Evolutionary conservation across 1,140 invertebrate species (phyloP), one percentile per base, ranked within the genome.

Genomic region (Temnothorax longispinosus): DNA sequence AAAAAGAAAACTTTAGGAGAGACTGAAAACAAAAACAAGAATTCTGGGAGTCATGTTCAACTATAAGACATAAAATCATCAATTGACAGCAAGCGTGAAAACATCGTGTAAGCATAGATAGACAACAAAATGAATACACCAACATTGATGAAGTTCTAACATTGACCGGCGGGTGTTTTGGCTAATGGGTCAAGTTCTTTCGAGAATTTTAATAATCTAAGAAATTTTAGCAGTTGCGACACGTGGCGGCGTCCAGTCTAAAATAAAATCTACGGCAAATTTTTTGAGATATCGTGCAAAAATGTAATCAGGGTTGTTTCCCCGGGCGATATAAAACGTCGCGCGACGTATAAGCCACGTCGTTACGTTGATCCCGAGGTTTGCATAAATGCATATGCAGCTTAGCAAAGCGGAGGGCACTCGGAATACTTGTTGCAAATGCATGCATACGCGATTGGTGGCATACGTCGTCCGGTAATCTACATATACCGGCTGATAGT

Each of bases 321-420:
- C 75, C n/a, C 10, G 21, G 2, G 3, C 32, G 44, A n/a, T n/a
- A 80, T 67, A 52, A 54, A 80, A 27, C 1, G 10, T 35, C 11
- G 21, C 38, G 64, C 50, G 44, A 6, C 15, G 18, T 54, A 81
- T 35, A 44, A 41, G 5, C 56, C 35, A 38, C 77, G 1, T 6
- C 35, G 77, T 69, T 71, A 69, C 64, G n/a, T 81, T 67, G 76
- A 67, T 69, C 62, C 47, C 38, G 38, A 5, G 10, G 10, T 71
- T 81, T 71, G 52, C 78, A 81, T 81, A 81, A 81, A 81, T 81
- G 50, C 78, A 81, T 81, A 81, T 81, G 78, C 78, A 81, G 52
- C 15, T 35, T 44, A 71, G 27, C 78, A 81, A 81, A 71, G 38
- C 44, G 65, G 38, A 47, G 35, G 35, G 47, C 50, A 58, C 10